Evolutionary conservation across 2,888 invertebrate genomes (phyloP), one percentile per base, ranked within the genome.

Genomic region (Apodemia zela): DNA sequence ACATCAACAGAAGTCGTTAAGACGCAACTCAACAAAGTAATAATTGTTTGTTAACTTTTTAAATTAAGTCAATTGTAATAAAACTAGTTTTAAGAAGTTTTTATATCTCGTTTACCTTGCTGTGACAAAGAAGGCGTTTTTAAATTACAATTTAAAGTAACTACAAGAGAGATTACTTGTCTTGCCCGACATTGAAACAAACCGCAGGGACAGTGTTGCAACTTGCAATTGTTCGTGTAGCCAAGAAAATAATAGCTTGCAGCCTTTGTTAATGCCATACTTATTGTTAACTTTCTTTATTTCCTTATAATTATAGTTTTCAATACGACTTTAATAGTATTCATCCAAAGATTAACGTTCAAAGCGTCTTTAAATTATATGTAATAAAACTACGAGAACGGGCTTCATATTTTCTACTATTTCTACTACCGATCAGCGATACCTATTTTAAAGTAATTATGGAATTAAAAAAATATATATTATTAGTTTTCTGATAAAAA

Each of bases 191-290:
- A 61, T 61, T 61, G 51, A 51, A 61, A 35, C 35, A 33, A 61
- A 61, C 61, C 61, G 61, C 61, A 61, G 61, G 61, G 38, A 51
- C 21, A 61, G 42, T 62, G 58, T n/a, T n/a, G n/a, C n/a, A n/a
- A n/a, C n/a, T 29, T 59, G 62, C 57, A 62, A 45, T 42, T 15
- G 69, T 54, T 54, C 25, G 54, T 25, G 54, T 25, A 25, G 54
- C 10, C 54, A 25, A 21, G 25, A 54, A 45, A 54, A 54, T 54
- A 54, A 54, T 54, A 21, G 54, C 54, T 54, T 13, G 51, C 54
- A 13, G 25, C 54, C 25, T 54, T 54, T 54, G 18, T 54, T 25
- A 54, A 4, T 54, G 25, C 54, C 25, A 54, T 15, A 21, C 51
- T 54, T 54, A 25, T 21, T 8, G 18, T 51, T 18, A 51, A 51